Evolutionary conservation across 2,797 vertebrate genomes (phyloP).

Genomic region (Pterois miles): DNA sequence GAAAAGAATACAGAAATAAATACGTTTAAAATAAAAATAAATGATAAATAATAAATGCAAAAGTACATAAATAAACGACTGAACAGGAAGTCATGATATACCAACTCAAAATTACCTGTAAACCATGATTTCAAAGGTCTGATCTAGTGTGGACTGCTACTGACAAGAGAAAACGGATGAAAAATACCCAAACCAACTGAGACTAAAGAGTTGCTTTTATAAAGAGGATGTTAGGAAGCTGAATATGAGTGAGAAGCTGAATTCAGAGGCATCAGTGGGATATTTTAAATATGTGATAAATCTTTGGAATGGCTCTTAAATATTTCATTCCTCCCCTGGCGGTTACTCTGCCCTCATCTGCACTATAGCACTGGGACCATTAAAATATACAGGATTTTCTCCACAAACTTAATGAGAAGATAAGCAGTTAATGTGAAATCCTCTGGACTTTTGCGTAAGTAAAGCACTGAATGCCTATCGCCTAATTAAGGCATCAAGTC

Average conservation of each 20-base stretch:
- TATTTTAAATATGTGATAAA: conserved; percentile 61
- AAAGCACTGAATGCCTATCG: conserved; percentile 62
- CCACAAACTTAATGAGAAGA: conserved; percentile 74
- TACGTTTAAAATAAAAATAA: no score
- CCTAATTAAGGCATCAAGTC: conserved; percentile 68
- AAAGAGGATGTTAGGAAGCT: not conserved
- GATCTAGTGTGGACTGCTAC: not conserved
- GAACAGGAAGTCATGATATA: conserved; percentile 1
- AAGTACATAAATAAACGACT: not conserved
- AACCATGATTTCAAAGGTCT: not conserved
- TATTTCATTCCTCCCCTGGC: conserved; percentile 54
- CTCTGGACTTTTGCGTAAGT: conserved; percentile 41
- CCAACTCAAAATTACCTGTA: conserved; percentile 17
- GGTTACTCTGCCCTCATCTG: conserved; percentile 53
- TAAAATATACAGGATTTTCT: conserved; percentile 69
- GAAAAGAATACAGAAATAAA: no score
- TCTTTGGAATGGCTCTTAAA: conserved; percentile 64
- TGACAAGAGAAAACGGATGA: not conserved
- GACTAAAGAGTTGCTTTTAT: not conserved
- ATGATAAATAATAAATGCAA: no score
- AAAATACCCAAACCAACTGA: conserved; percentile 6
- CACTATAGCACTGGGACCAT: conserved; percentile 57
- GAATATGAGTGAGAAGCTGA: conserved; percentile 11
- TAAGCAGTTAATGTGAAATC: conserved; percentile 73
- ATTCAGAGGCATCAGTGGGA: conserved; percentile 46